Percentiles rank a stretch among this genome's conserved stretches.
Evolutionary conservation across 2,797 vertebrate genomes (phyloP).

Genomic region (Yasuhikotakia modesta): DNA sequence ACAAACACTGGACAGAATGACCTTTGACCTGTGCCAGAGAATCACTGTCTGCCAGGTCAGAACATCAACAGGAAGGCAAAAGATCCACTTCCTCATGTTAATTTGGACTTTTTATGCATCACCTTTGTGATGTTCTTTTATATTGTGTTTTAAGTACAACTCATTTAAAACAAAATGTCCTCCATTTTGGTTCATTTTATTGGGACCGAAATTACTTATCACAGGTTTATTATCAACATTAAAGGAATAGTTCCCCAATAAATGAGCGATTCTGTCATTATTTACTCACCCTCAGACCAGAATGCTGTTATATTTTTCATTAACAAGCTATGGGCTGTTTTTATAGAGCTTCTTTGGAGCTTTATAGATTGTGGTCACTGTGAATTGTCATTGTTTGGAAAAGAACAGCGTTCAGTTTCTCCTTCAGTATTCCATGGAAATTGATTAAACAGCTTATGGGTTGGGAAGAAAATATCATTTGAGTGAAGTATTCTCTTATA

Average conservation of each 20-base stretch:
- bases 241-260: not conserved
- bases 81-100: slow-evolving; percentile 32
- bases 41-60: slow-evolving; percentile 46
- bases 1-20: slow-evolving; percentile 47
- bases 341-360: not conserved
- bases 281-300: not conserved
- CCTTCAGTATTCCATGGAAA: not conserved
- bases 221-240: not conserved
- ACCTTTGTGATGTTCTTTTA: slow-evolving; percentile 12
- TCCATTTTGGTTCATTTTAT: not conserved
- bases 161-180: too few species aligned
- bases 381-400: not conserved
- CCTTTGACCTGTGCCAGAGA: slow-evolving; percentile 59
- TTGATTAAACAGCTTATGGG: too few species aligned
- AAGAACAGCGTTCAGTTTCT: not conserved
- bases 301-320: not conserved
- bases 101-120: slow-evolving; percentile 29
- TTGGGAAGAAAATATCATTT: not conserved
- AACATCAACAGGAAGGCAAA: slow-evolving; percentile 45
- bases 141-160: slow-evolving; percentile 5
- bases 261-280: not conserved
- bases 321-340: not conserved
- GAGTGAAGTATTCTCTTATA: not conserved
- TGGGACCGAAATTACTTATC: not conserved
- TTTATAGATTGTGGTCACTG: not conserved